Evolutionary conservation across 2,888 invertebrate species (phyloP).

Genomic region (Tenodera sinensis): DNA sequence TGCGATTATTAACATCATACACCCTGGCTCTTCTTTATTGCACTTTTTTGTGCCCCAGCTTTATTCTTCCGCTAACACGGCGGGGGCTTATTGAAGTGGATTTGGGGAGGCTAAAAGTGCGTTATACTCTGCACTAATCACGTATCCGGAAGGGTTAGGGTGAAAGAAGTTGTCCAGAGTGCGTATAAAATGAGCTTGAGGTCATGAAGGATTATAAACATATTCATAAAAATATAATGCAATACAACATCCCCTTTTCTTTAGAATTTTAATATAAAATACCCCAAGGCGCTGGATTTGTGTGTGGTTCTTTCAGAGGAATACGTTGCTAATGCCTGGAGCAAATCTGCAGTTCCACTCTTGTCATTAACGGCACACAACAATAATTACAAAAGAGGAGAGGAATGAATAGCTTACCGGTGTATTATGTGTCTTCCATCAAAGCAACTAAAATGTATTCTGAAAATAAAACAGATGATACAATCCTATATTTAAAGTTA

Average conservation of each 20-base stretch:
- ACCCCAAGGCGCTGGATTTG: neutral
- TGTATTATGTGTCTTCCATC: no score
- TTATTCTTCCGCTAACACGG: neutral
- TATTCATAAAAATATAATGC: neutral
- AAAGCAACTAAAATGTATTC: no score
- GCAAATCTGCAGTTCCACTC: neutral
- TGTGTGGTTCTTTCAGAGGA: neutral
- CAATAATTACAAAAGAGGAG: neutral
- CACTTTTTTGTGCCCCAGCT: neutral
- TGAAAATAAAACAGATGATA: no score
- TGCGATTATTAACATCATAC: neutral
- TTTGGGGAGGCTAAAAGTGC: neutral
- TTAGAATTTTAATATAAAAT: neutral
- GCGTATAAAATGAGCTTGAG: neutral
- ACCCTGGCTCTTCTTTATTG: neutral
- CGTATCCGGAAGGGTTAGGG: neutral
- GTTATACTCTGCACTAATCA: neutral
- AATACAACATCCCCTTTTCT: neutral
- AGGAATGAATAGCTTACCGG: no score
- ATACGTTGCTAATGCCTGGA: neutral
- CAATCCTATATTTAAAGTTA: no score
- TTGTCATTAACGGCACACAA: neutral
- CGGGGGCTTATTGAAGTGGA: neutral
- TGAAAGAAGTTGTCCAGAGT: neutral
- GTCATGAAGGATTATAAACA: neutral